These are phyloP conservation scores for Tridacna gigas DNA, from an alignment of 2,888 invertebrate genomes.

Conservation along the genomic window DNA sequence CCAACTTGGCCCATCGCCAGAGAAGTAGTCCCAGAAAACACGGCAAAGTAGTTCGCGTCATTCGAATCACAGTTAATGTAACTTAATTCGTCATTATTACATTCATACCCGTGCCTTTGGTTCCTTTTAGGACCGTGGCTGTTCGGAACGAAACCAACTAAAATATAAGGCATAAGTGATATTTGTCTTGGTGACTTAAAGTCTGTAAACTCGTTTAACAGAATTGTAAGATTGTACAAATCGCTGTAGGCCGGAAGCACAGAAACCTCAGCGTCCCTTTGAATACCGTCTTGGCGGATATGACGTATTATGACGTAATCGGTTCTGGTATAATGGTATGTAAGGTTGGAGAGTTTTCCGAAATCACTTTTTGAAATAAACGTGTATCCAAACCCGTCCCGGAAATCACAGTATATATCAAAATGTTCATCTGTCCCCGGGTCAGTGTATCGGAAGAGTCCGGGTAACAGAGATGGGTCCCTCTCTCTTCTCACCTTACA, in stretches of 20 bases:
- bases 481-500: slow-evolving; percentile 4
- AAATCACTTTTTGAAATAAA: slow-evolving; percentile 10
- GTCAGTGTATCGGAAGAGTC: not conserved
- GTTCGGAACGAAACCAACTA: slow-evolving; percentile 7
- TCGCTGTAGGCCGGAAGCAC: slow-evolving; percentile 19
- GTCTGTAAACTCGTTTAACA: not conserved
- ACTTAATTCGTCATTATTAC: not conserved
- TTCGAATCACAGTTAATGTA: slow-evolving; percentile 9
- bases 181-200: slow-evolving; percentile 4
- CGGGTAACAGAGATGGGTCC: not conserved
- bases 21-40: not conserved
- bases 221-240: slow-evolving; percentile 1
- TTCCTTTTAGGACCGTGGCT: not conserved
- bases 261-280: not conserved
- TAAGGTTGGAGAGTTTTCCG: slow-evolving; percentile 5
- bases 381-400: not conserved
- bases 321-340: slow-evolving; percentile 1
- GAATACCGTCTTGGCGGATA: slow-evolving; percentile 2
- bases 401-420: slow-evolving; percentile 14
- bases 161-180: not conserved
- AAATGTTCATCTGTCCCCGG: not conserved
- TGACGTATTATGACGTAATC: slow-evolving; percentile 17
- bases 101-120: not conserved
- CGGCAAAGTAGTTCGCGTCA: not conserved
- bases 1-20: not conserved